Conservation (phyloP, 2,888 invertebrate genomes). For the Rhingia campestris region DNA sequence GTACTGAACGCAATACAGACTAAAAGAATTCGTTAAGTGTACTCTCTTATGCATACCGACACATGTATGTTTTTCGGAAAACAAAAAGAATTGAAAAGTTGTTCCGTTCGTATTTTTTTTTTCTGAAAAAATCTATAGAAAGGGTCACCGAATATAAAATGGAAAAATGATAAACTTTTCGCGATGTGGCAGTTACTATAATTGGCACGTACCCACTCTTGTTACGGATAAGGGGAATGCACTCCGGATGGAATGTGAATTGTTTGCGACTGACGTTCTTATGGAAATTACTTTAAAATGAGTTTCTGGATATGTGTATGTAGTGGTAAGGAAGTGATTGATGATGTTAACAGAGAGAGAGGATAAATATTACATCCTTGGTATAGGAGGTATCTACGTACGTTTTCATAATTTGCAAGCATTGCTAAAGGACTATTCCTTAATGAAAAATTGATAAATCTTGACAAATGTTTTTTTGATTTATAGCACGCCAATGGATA, state of each 20-base stretch:
- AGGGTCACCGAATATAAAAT: constrained; percentile 65
- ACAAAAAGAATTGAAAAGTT: constrained; percentile 45
- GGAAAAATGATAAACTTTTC: constrained; percentile 74
- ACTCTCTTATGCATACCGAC: not conserved
- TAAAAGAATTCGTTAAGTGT: too few species aligned
- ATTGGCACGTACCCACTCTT: constrained; percentile 61
- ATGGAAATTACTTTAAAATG: constrained; percentile 25
- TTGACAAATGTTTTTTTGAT: too few species aligned
- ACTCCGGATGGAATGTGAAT: constrained; percentile 29
- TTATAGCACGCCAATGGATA: too few species aligned
- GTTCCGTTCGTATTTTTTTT: constrained; percentile 15
- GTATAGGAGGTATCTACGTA: too few species aligned
- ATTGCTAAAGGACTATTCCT: too few species aligned
- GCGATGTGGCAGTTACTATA: constrained; percentile 68
- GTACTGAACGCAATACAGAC: too few species aligned
- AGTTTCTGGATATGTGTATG: not conserved
- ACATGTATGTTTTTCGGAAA: not conserved
- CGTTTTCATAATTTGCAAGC: too few species aligned
- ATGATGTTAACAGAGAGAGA: not conserved
- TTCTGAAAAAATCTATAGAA: constrained; percentile 54
- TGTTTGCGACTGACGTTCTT: constrained; percentile 21
- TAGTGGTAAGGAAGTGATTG: not conserved
- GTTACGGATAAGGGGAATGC: constrained; percentile 34
- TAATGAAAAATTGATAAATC: too few species aligned
- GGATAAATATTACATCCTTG: not conserved